Percentiles rank a stretch among this genome's conserved stretches.
Conservation (phyloP, 2,888 invertebrate genomes). For the Torymus aiolomorphi region DNA sequence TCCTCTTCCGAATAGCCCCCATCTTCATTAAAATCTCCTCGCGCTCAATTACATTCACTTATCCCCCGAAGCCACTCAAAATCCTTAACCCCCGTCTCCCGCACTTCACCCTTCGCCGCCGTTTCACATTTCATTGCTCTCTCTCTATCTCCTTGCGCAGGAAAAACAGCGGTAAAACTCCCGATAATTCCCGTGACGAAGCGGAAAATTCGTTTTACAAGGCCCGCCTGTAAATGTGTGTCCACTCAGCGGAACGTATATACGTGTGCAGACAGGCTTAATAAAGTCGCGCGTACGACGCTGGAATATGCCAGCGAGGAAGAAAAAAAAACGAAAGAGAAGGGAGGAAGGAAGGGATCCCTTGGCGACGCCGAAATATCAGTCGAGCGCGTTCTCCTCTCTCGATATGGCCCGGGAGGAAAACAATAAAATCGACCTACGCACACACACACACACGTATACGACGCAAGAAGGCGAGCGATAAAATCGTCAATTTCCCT, state of each 20-base stretch:
- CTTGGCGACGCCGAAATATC: constrained; percentile 38
- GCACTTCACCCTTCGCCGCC: not conserved
- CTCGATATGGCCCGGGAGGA: not conserved
- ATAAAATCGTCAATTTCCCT: constrained; percentile 56
- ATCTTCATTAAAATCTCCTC: constrained; percentile 51
- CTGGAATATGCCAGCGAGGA: not conserved
- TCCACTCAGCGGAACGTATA: constrained; percentile 15
- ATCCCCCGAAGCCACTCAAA: constrained; percentile 39
- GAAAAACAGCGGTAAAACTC: constrained; percentile 5
- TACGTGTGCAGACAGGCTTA: not conserved
- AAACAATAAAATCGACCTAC: constrained; percentile 53
- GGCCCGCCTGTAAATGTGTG: not conserved
- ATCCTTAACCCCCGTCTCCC: constrained; percentile 28
- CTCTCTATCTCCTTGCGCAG: not conserved
- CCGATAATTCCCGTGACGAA: constrained; percentile 33
- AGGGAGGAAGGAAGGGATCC: constrained; percentile 28
- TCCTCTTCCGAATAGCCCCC: not conserved
- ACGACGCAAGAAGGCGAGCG: constrained; percentile 2
- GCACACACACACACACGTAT: not conserved
- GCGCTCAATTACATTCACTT: constrained; percentile 49
- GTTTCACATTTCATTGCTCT: constrained; percentile 30
- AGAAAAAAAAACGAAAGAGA: constrained; percentile 9
- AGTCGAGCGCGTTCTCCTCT: not conserved
- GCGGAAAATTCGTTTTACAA: constrained; percentile 46
- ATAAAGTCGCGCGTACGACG: constrained; percentile 14